phyloP scores from a whole-genome alignment of 2,888 invertebrate genomes.

The Baccha elongata region DNA sequence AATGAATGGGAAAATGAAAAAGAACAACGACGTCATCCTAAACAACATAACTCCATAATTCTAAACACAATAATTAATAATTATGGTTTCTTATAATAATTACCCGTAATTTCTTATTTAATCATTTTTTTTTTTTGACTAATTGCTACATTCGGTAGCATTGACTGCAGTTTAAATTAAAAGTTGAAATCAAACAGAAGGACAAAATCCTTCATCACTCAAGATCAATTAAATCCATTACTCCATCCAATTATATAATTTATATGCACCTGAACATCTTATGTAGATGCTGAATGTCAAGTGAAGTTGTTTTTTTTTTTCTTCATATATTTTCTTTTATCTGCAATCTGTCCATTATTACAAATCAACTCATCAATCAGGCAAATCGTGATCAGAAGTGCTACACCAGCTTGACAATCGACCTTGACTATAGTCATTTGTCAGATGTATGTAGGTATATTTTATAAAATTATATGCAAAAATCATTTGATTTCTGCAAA shows the following conservation, averaged over 20 bases:
- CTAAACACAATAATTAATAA: too few relatives aligned
- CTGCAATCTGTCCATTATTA: constrained; percentile 42
- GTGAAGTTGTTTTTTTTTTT: constrained; percentile 18
- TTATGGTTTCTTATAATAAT: neutral
- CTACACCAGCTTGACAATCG: constrained; percentile 53
- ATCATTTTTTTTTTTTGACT: neutral
- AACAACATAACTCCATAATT: too few relatives aligned
- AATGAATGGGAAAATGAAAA: too few relatives aligned
- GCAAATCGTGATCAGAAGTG: constrained; percentile 59
- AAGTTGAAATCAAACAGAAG: constrained; percentile 19
- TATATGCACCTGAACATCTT: constrained; percentile 27
- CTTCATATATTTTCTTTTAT: constrained; percentile 36
- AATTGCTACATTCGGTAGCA: constrained; percentile 3
- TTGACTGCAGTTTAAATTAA: neutral
- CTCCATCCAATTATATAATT: neutral
- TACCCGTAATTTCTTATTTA: neutral
- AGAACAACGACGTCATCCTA: too few relatives aligned
- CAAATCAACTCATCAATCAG: constrained; percentile 63
- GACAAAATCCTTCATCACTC: constrained; percentile 29
- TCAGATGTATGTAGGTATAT: constrained; percentile 30
- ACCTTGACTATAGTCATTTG: constrained; percentile 62
- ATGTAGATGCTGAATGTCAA: constrained; percentile 28
- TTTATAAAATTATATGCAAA: constrained; percentile 12
- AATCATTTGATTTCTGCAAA: constrained; percentile 7
- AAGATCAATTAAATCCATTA: constrained; percentile 25